Evolutionary conservation across 2,888 invertebrate genomes (phyloP).

Genomic region (Macrosoma leucophasiata): DNA sequence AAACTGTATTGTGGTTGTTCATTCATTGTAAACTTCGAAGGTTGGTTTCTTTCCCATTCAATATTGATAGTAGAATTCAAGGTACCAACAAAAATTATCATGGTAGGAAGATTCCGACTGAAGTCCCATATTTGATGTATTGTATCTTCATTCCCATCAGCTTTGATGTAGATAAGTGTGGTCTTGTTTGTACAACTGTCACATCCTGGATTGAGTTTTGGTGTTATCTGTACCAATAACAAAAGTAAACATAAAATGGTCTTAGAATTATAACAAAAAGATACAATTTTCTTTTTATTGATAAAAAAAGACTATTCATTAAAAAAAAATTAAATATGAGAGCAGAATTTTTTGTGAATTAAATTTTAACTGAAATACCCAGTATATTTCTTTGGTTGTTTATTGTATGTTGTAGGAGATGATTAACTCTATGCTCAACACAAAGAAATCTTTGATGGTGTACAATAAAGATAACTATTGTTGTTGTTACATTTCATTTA

Average conservation of each 20-base stretch:
- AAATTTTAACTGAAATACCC: too few relatives aligned
- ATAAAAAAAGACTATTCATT: too few relatives aligned
- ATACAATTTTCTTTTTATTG: too few relatives aligned
- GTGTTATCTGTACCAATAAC: constrained; percentile 42
- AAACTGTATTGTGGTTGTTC: constrained; percentile 73
- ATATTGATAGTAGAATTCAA: constrained; percentile 61
- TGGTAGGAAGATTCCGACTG: constrained; percentile 70
- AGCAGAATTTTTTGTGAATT: too few relatives aligned
- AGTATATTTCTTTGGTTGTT: too few relatives aligned
- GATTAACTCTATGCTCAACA: too few relatives aligned
- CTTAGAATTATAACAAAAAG: background rate
- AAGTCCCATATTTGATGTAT: constrained; percentile 83
- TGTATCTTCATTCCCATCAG: constrained; percentile 73
- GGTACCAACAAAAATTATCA: constrained; percentile 71
- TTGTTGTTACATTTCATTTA: too few relatives aligned
- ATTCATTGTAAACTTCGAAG: constrained; percentile 51
- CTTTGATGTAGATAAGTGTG: constrained; percentile 70
- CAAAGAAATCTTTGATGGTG: too few relatives aligned
- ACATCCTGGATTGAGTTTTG: constrained; percentile 54
- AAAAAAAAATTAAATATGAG: too few relatives aligned
- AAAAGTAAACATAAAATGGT: constrained; percentile 1
- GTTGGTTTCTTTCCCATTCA: constrained; percentile 57
- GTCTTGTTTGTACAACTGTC: constrained; percentile 38
- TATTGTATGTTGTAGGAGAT: too few relatives aligned
- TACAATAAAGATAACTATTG: too few relatives aligned